Conservation (phyloP, 2,113 vertebrate genomes). For the Catharus minimus region DNA sequence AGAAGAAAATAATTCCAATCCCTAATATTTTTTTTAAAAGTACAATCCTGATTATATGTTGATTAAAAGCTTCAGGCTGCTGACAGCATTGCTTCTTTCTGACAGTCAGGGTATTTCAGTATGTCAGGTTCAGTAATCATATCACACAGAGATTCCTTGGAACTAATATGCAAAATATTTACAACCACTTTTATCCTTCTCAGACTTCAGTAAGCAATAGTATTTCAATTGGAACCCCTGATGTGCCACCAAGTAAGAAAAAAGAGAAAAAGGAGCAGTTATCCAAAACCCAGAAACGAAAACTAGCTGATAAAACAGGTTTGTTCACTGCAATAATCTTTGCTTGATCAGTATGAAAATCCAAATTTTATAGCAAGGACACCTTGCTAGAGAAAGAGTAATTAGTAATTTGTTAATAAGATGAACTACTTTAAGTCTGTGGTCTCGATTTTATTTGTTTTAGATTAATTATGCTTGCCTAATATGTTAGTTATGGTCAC, state of each 20-base stretch:
- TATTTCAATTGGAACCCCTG: slow-evolving; percentile 68
- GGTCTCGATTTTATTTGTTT: not conserved
- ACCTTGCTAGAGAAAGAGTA: not conserved
- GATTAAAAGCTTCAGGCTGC: not conserved
- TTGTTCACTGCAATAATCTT: not conserved
- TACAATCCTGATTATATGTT: not conserved
- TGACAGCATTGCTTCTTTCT: not conserved
- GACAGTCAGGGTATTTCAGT: not conserved
- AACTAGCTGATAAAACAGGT: slow-evolving; percentile 91
- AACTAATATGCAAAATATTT: not conserved
- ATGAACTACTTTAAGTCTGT: not conserved
- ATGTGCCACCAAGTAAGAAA: slow-evolving; percentile 80
- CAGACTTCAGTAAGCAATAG: slow-evolving; percentile 81
- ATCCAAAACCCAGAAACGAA: slow-evolving; percentile 96
- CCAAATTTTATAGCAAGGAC: not conserved
- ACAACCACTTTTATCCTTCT: slow-evolving; percentile 15
- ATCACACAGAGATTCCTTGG: not conserved
- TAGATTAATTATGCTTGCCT: not conserved
- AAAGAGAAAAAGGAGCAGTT: slow-evolving; percentile 96
- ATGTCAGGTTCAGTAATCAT: not conserved
- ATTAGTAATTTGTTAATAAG: not conserved
- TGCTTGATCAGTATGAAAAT: not conserved
- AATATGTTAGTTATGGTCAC: not conserved
- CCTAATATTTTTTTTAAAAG: not conserved
- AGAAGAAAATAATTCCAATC: not conserved